Percentiles rank a stretch among this genome's conserved stretches.
phyloP scores from a whole-genome alignment of 2,797 vertebrate species.

The Sparus aurata region DNA sequence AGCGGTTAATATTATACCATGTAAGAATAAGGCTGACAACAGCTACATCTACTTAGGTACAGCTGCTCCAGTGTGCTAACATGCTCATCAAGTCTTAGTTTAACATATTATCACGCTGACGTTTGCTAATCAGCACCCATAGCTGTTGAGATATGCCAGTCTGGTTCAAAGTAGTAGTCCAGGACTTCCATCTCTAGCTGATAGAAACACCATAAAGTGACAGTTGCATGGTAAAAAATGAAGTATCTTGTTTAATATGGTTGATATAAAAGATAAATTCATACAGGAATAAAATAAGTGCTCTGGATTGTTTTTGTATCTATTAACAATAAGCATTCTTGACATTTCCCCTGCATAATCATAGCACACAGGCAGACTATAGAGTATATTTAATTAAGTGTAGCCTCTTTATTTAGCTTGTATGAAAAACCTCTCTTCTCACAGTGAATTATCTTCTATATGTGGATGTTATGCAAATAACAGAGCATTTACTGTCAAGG shows the following conservation, averaged over 20 bases:
- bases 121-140: background rate
- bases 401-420: background rate
- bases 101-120: background rate
- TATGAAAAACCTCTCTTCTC: background rate
- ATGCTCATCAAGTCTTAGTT: background rate
- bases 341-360: slow-evolving; percentile 16
- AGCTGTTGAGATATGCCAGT: slow-evolving; percentile 36
- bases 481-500: background rate
- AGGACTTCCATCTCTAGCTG: slow-evolving; percentile 19
- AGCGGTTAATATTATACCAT: slow-evolving; percentile 43
- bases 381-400: background rate
- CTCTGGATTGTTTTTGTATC: background rate
- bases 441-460: background rate
- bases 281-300: background rate
- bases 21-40: background rate
- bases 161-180: slow-evolving; percentile 18
- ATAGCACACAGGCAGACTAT: background rate
- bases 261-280: slow-evolving; percentile 10
- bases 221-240: slow-evolving; percentile 12
- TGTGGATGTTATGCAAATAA: slow-evolving; percentile 20
- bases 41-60: background rate
- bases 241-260: slow-evolving; percentile 2
- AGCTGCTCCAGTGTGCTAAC: background rate
- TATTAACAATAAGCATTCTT: slow-evolving; percentile 6
- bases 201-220: slow-evolving; percentile 43